Base-by-base conservation (phyloP, 2,888 invertebrate genomes). In the Chloroclysta siterata region DNA sequence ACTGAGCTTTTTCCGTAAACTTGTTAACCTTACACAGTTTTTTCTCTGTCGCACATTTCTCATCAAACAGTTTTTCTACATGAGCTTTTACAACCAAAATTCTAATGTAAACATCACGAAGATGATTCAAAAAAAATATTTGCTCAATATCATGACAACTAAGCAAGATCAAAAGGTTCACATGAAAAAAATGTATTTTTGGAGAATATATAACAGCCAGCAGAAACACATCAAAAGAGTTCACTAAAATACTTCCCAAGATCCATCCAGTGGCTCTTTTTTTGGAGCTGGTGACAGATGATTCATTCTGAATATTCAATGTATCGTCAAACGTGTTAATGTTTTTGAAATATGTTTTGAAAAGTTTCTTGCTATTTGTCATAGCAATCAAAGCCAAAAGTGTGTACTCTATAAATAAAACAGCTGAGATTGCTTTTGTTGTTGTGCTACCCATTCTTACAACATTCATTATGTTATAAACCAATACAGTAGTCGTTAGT, bases 51-150 rank as follows among this genome's bases (percentile, higher is more conserved):
- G 65, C 66, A 7, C 55, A 65, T 41, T 75, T 75, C 0, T 53
- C 47, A 46, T 68, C 52, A 65, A 83, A 82, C 10, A 75, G 52
- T 66, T 85, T 85, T 0, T 56, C 51, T 22, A 85, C 77, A 66
- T 87, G 88, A 22, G 78, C 82, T 74, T 83, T 88, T 8, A 90
- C 42, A 33, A 90, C 60, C 10, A 76, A 63, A n/a, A 89, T 73
- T 69, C 90, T 75, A 1, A 70, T 66, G 44, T 79, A 76, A 66
- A 88, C 78, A 22, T 74, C 73, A 56, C 77, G 69, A 0, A 89
- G 70, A 22, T 87, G 65, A 5, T 79, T 65, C 3, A 83, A 79
- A 53, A 81, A 81, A 41, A 87, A 78, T 7, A 85, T 60, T 29
- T 80, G 83, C 60, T 90, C 90, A 29, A 71, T 71, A 55, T 89